Percentiles rank a stretch among this genome's conserved stretches.
Evolutionary conservation across 2,888 invertebrate species (phyloP).

Genomic region (Chironomus tentans): DNA sequence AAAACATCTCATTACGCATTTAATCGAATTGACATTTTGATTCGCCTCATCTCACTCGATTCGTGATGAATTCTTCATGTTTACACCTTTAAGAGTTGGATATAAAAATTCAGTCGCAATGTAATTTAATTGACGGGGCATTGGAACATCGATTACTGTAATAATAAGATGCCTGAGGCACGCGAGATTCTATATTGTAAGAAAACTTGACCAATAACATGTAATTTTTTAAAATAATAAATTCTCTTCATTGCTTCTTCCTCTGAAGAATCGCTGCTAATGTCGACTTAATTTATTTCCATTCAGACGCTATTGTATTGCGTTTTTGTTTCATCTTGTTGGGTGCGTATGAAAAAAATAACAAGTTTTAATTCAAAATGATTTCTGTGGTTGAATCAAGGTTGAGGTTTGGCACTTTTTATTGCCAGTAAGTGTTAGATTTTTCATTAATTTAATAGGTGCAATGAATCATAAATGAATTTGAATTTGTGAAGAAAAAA

Average conservation of each 20-base stretch:
- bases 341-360: not conserved
- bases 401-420: not conserved
- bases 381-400: not conserved
- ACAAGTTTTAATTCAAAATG: not conserved
- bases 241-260: too few relatives aligned
- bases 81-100: not conserved
- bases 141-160: too few relatives aligned
- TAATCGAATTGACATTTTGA: not conserved
- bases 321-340: not conserved
- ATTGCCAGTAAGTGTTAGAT: not conserved
- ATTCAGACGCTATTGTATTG: not conserved
- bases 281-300: not conserved
- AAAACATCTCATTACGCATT: not conserved
- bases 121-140: too few relatives aligned
- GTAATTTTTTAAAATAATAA: too few relatives aligned
- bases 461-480: not conserved
- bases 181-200: too few relatives aligned
- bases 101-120: too few relatives aligned
- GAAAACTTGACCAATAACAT: too few relatives aligned
- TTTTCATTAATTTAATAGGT: too few relatives aligned
- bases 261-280: not conserved
- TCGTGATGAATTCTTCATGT: not conserved
- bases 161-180: too few relatives aligned
- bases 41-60: too few relatives aligned
- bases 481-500: not conserved